Base-by-base conservation (phyloP, 2,888 invertebrate genomes). In the Hemicrepidius hirtus region DNA sequence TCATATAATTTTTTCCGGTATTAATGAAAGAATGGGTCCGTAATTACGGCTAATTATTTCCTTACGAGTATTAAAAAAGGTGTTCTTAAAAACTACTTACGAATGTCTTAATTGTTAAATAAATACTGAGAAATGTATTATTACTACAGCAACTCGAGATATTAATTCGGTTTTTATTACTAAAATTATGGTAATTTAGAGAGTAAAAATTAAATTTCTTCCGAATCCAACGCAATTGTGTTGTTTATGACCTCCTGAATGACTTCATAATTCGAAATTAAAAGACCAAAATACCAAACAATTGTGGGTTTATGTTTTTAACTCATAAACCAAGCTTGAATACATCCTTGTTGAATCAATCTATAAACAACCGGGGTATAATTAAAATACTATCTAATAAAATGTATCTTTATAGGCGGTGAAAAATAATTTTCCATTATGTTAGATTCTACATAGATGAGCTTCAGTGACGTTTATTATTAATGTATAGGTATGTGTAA, bases 31-130 rank as follows among this genome's bases (percentile, higher is more conserved):
- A 67, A 71, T 71, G 40, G 59, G 69, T 40, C 57, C 68, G 66
- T 73, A 72, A 76, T 77, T 75, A 76, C 46, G 63, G 63, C 73
- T 77, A 76, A 77, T 76, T 77, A 71, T 76, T 75, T 68, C 74
- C 65, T 57, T 57, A 67, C 49, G 68, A 71, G 55, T 73, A 70
- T 75, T 68, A 75, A 69, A 73, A 66, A 75, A 74, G 76, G 75
- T 74, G 76, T 75, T 77, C 63, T 77, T 77, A 77, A 75, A 77
- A 76, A 71, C 71, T 66, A 71, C 75, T 77, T 77, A 77, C 55
- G 68, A 66, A 66, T 64, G 67, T 71, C 75, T 76, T 78, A 78
- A 78, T 78, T 77, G 77, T 75, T 78, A 77, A 77, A 77, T 78
- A 78, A 78, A 76, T 76, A 69, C 76, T 73, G 60, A 59, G 64